These are phyloP conservation scores for Pionites leucogaster DNA, from an alignment of 2,113 vertebrate species.

Conservation along the genomic window DNA sequence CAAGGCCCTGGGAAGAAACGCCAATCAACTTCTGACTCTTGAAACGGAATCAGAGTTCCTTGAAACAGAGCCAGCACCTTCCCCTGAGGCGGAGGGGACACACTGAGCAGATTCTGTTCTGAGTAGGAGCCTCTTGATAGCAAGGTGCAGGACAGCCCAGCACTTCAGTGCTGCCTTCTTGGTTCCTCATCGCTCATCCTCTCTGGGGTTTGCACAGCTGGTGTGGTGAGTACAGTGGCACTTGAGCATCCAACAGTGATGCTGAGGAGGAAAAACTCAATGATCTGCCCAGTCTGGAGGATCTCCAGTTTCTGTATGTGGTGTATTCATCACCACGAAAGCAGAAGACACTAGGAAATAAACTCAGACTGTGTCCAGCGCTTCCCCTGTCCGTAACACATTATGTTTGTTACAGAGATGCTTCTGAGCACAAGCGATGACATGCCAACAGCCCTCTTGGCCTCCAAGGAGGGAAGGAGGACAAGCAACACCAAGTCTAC, in stretches of 20 bases:
- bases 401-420: not conserved
- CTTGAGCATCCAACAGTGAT: not conserved
- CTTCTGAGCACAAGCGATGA: not conserved
- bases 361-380: fast-evolving
- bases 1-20: not conserved
- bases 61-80: slow-evolving; percentile 5
- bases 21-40: slow-evolving; percentile 9
- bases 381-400: fast-evolving
- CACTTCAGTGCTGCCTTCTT: not conserved
- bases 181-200: not conserved
- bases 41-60: not conserved
- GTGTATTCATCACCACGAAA: not conserved
- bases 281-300: not conserved
- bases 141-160: not conserved
- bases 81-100: not conserved
- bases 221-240: not conserved
- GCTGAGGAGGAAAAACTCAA: not conserved
- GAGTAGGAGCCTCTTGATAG: not conserved
- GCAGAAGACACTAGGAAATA: not conserved
- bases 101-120: not conserved
- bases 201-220: not conserved
- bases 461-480: not conserved
- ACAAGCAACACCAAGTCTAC: not conserved
- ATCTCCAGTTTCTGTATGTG: not conserved
- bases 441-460: not conserved